Evolutionary conservation across 2,888 invertebrate genomes (phyloP).

Genomic region (Eretmocerus hayati): DNA sequence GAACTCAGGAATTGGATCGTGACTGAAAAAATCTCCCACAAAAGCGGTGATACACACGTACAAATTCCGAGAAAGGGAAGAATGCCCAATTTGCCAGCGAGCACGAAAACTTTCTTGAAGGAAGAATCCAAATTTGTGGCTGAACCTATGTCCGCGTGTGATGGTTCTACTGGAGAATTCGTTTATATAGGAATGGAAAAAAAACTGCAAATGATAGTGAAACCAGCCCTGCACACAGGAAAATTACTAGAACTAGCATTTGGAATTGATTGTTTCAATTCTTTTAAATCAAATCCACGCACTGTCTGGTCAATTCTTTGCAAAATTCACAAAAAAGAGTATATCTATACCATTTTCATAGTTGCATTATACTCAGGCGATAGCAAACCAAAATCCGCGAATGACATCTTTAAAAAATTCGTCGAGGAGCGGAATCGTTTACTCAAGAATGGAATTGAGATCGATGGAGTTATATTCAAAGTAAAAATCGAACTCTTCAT

Average conservation of each 20-base stretch:
- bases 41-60: neutral
- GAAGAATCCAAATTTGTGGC: neutral
- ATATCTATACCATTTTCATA: neutral
- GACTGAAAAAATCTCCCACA: neutral
- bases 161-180: neutral
- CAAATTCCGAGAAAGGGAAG: neutral
- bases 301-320: neutral
- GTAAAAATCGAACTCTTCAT: neutral
- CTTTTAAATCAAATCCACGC: neutral
- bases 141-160: neutral
- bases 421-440: neutral
- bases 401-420: neutral
- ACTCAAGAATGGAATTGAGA: neutral
- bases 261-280: neutral
- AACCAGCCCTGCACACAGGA: neutral
- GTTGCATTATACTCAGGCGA: neutral
- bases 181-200: neutral
- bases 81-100: neutral
- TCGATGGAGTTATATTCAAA: neutral
- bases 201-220: neutral
- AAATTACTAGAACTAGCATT: neutral
- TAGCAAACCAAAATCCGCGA: neutral
- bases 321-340: neutral
- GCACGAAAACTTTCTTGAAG: neutral
- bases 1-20: too few species aligned